Base-by-base conservation (phyloP, 2,113 vertebrate genomes). In the Halichoerus grypus region DNA sequence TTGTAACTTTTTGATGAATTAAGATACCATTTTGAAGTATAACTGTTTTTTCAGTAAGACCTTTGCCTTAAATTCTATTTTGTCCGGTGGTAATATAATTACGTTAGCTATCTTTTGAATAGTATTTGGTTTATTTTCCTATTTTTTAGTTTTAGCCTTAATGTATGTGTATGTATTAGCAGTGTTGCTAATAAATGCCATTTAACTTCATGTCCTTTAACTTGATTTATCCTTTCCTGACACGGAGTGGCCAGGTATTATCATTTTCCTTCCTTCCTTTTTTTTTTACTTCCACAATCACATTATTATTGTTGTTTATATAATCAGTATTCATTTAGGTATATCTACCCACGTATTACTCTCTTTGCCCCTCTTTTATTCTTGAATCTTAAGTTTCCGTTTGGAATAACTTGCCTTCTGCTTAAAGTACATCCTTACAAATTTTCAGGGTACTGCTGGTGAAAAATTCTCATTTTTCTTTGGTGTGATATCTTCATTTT, bases 1-100 rank as follows among this genome's bases (percentile, higher is more conserved):
- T 24, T 84, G 24, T 63, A 94, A 53, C 31, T 93, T 76, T 74
- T 74, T 85, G 31, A 28, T 80, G n/a, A 95, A 79, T n/a, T 72
- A 6, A 88, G 49, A 36, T 88, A 39, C 36, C 18, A 65, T 72
- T 97, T 92, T 90, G 36, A 83, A 93, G 19, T 82, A 57, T 74
- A 16, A 72, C 14, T 88, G 14, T 84, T 36, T 65, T 51, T 67
- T 49, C 76, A 87, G 1, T 51, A 85, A 33, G 61, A 16, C 5
- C 3, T 95, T 92, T 57, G 88, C 49, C 49, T 74, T 89, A 86
- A 90, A 86, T 74, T 95, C 63, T 89, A 42, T 86, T 87, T 96
- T 89, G 39, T 88, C 82, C 53, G 9, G 9, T 67, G 83, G 42
- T 28, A 63, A 46, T 90, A 51, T 22, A 57, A 55, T 90, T 77